Conservation (phyloP, 2,888 invertebrate genomes). For the Orthosia gracilis region DNA sequence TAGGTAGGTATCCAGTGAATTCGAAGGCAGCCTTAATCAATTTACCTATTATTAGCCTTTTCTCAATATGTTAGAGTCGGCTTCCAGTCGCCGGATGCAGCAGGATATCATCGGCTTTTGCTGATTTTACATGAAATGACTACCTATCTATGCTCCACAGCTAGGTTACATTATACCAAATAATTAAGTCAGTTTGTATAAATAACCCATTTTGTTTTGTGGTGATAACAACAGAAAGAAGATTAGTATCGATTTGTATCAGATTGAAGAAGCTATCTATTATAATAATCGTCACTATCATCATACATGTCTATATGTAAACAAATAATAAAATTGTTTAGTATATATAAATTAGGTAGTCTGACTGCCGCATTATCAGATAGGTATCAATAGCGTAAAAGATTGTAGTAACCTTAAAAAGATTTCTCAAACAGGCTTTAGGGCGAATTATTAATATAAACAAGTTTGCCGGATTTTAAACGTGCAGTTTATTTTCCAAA, state of each 20-base stretch:
- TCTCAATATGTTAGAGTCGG: no score
- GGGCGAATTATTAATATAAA: neutral
- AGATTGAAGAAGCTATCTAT: neutral
- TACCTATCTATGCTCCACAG: no score
- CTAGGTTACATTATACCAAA: no score
- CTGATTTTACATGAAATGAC: no score
- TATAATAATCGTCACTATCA: neutral
- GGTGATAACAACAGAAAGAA: constrained; percentile 22
- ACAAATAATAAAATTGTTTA: neutral
- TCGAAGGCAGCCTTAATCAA: no score
- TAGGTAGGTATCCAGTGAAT: no score
- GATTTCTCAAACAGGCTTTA: neutral
- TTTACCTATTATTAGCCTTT: no score
- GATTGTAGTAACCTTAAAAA: neutral
- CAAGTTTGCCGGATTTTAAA: neutral
- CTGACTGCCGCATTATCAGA: neutral
- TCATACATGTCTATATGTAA: neutral
- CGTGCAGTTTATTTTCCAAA: no score
- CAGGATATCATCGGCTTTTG: no score
- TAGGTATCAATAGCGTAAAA: neutral
- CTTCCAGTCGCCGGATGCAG: no score
- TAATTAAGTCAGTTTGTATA: neutral
- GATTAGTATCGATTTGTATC: neutral
- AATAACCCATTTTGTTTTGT: constrained; percentile 11
- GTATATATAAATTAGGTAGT: neutral